Conservation (phyloP, 2,797 vertebrate genomes). For the Tapera naevia region DNA sequence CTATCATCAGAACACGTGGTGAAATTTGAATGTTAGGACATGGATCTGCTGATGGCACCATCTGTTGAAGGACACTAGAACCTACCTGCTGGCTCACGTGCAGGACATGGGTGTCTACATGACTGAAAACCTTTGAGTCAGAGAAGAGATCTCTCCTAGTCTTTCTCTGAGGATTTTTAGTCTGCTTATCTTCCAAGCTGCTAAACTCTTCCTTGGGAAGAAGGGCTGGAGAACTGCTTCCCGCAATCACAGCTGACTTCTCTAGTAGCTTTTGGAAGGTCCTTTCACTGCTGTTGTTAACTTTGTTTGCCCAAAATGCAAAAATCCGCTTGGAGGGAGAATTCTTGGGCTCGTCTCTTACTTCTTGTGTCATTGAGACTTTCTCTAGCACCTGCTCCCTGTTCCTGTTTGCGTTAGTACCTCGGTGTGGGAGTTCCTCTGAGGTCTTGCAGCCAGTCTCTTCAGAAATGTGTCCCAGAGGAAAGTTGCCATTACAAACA, state of each 20-base stretch:
- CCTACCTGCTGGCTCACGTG: background rate
- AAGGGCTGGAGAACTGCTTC: background rate
- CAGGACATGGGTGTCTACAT: background rate
- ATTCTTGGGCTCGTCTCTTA: background rate
- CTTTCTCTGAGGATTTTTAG: background rate
- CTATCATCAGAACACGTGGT: background rate
- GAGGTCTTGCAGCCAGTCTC: background rate
- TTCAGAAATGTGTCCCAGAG: background rate
- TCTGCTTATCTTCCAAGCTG: background rate
- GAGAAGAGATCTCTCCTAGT: background rate
- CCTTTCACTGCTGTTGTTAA: background rate
- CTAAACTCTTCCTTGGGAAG: background rate
- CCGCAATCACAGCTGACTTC: accelerated
- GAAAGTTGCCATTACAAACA: background rate
- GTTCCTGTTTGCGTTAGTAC: background rate
- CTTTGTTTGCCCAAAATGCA: background rate
- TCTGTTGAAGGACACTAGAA: background rate
- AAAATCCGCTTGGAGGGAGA: background rate
- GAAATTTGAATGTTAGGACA: background rate
- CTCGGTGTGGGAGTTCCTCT: background rate
- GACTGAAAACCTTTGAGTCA: background rate
- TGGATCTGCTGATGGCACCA: background rate
- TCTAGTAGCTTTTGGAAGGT: background rate
- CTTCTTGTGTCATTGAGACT: background rate
- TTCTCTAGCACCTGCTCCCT: background rate